Base-by-base conservation (phyloP, 2,113 vertebrate species). In the Otolemur garnettii region DNA sequence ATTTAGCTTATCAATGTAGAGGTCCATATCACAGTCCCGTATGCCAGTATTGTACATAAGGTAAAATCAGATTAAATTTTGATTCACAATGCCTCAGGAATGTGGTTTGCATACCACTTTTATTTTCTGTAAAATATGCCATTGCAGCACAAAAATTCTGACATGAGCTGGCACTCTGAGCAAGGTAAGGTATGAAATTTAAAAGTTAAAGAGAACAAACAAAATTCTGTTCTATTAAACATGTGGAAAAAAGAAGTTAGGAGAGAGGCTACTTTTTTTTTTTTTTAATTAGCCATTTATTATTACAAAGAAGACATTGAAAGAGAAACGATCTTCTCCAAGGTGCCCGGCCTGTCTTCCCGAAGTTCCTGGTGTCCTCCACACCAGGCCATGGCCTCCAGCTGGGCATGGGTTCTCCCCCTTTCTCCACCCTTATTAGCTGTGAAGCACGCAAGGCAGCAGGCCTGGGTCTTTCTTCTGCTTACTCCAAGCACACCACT, bases 1-100 rank as follows among this genome's bases (percentile, higher is more conserved):
- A 53, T 87, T 94, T 95, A 66, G 26, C 60, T 95, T 86, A 93
- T 90, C 83, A 93, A 57, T 75, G 60, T 66, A 75, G 69, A 88
- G 17, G 59, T 96, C 87, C 26, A 53, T 87, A 93, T 89, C 69
- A 87, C 14, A 87, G 81, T 7, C 15, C 80, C 84, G 15, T 93
- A 77, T 95, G 95, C 92, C 55, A 90, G 71, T 88, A 89, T 83
- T 64, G 26, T 92, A 94, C 59, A 92, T 74, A 81, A 78, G 74
- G 75, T n/a, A 57, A 86, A 94, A 96, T 96, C 93, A 96, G 91
- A 97, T 97, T 95, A 89, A 95, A 96, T 87, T 83, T 94, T 86
- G 79, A 83, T 45, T 92, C 78, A 66, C n/a, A 42, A 28, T 30
- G 79, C 88, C 92, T 87, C 79, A 38, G 60, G 83, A 95, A 95